Evolutionary conservation across 2,113 vertebrate genomes (phyloP).

Genomic region (Arothron firmamentum): DNA sequence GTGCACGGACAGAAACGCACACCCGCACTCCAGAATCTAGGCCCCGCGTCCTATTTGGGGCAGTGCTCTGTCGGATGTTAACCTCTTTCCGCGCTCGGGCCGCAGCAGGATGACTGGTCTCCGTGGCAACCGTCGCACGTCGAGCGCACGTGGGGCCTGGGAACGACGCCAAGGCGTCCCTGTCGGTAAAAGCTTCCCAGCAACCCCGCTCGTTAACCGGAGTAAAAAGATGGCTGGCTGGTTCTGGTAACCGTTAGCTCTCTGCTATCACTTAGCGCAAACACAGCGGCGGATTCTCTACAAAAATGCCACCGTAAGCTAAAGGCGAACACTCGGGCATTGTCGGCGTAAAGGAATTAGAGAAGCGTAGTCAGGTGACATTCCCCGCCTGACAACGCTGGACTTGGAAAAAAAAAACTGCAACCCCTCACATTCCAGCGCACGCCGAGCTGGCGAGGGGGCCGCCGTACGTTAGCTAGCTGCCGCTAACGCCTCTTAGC

Average conservation of each 20-base stretch:
- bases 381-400: slow-evolving; percentile 30
- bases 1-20: no score
- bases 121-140: no score
- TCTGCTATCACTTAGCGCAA: no score
- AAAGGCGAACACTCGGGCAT: slow-evolving; percentile 25
- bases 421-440: slow-evolving; percentile 51
- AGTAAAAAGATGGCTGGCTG: no score
- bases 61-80: slow-evolving; percentile 11
- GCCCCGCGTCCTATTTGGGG: slow-evolving; percentile 37
- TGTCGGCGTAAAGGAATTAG: slow-evolving; percentile 45
- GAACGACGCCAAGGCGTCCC: no score
- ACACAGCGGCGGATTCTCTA: no score
- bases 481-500: slow-evolving; percentile 37
- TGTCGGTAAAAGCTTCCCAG: no score
- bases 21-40: slow-evolving; percentile 31
- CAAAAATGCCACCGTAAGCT: slow-evolving; percentile 7
- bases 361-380: slow-evolving; percentile 29
- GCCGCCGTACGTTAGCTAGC: slow-evolving; percentile 18
- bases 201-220: no score
- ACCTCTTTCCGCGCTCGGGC: slow-evolving; percentile 12
- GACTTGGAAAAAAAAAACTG: slow-evolving; percentile 42
- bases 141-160: no score
- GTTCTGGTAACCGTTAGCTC: no score
- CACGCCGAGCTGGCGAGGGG: slow-evolving; percentile 13
- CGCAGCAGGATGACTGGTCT: background rate